Evolutionary conservation across 2,113 vertebrate genomes (phyloP), one percentile per base, ranked within the genome.

Genomic region (Rhea americana): DNA sequence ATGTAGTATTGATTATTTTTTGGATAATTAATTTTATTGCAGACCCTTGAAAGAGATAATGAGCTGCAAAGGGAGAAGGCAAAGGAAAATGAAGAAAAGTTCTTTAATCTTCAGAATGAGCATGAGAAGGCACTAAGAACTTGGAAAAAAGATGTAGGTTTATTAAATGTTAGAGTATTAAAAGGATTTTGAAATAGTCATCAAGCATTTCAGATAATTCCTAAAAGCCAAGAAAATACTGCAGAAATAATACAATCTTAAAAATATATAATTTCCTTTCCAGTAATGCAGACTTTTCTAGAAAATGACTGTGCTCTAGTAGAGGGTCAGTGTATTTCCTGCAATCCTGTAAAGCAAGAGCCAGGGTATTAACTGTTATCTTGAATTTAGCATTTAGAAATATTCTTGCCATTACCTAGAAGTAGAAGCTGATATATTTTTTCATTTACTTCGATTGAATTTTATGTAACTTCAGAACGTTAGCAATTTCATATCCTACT

Each of bases 21-120:
- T 95, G 98, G 99, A 98, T 98, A 98, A 99, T 99, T 99, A 99
- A 99, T 99, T 99, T 99, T 99, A 99, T 98, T 98, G 98, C 99
- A 99, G 99, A 97, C 97, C 97, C 98, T 99, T 98, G 98, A 99
- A 98, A 98, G 97, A 98, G 98, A 99, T 98, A 99, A 99, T 96
- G 98, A 99, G 98, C 98, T 98, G 97, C 98, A 98, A 98, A 98
- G 96, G 97, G 97, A 98, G 98, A 98, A 98, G 96, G 97, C 97
- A 97, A 98, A 97, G 96, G 97, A 98, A 97, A 97, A 98, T 97
- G 98, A 99, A 97, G 98, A 98, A 97, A 98, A 98, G 97, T 98
- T 98, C 97, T 97, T 97, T 95, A 97, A 94, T 95, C 98, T 99
- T 97, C 98, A 97, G 97, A 98, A 98, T 96, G 98, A 98, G 97